phyloP scores from a whole-genome alignment of 2,797 vertebrate genomes.

The Paedocypris micromegethes region DNA sequence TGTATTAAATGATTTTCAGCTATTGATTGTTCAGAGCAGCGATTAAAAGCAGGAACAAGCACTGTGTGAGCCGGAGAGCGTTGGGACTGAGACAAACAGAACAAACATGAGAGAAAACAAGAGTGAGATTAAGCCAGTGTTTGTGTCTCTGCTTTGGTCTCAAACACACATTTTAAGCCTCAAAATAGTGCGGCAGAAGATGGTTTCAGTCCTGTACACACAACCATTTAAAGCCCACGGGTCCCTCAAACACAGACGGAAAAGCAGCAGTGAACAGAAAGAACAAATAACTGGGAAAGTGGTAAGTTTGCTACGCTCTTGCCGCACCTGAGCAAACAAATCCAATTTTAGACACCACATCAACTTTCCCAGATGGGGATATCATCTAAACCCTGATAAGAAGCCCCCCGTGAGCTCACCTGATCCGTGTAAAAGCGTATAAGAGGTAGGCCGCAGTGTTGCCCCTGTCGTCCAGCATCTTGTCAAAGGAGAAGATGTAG shows the following conservation, averaged over 20 bases:
- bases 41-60: conserved; percentile 3
- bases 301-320: no score
- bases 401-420: conserved; percentile 57
- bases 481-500: conserved; percentile 96
- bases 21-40: conserved; percentile 13
- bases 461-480: conserved; percentile 96
- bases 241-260: not conserved
- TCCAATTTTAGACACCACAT: not conserved
- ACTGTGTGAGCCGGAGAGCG: not conserved
- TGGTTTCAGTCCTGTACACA: conserved; percentile 5
- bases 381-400: not conserved
- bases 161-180: conserved; percentile 1
- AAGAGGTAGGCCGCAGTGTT: conserved; percentile 95
- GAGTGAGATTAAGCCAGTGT: conserved; percentile 7
- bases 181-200: conserved; percentile 10
- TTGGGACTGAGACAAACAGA: conserved; percentile 18
- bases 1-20: conserved; percentile 11
- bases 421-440: conserved; percentile 94
- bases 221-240: not conserved
- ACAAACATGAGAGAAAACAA: conserved; percentile 14
- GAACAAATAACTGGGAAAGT: not conserved
- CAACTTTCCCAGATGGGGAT: not conserved
- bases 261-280: not conserved
- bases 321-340: no score
- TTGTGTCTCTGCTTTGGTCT: not conserved